Percentiles rank a stretch among this genome's conserved stretches.
phyloP scores from a whole-genome alignment of 92 coral and sea anemone genomes.

The Zoanthus sansibaricus region DNA sequence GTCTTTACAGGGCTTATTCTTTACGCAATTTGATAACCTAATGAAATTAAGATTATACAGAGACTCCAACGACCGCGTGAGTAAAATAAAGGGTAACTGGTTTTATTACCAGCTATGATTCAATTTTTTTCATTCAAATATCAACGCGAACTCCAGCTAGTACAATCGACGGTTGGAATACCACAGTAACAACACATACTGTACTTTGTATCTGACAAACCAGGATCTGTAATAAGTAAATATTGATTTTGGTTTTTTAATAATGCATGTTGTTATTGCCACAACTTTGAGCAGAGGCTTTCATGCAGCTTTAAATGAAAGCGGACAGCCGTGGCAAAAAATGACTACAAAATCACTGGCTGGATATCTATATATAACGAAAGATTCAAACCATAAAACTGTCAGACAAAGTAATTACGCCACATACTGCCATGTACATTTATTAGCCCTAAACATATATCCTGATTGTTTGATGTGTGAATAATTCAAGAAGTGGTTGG shows the following conservation, averaged over 20 bases:
- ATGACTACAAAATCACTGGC: background rate
- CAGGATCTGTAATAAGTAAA: conserved; percentile 43
- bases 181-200: conserved; percentile 37
- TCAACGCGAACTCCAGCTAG: background rate
- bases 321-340: background rate
- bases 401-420: conserved; percentile 5
- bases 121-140: conserved; percentile 15
- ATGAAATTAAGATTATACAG: conserved; percentile 12
- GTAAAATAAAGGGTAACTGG: background rate
- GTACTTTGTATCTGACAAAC: background rate
- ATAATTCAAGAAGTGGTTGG: conserved; percentile 39
- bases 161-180: background rate
- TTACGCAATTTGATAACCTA: background rate
- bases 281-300: background rate
- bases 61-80: background rate
- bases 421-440: conserved; percentile 10
- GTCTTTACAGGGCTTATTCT: no score
- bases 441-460: conserved; percentile 36
- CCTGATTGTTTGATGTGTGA: conserved; percentile 37
- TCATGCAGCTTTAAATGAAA: background rate
- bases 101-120: background rate
- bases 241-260: conserved; percentile 44
- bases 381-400: background rate
- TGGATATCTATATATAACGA: background rate
- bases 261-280: conserved; percentile 34